Evolutionary conservation across 2,888 invertebrate genomes (phyloP).

Genomic region (Boloria euphrosyne): DNA sequence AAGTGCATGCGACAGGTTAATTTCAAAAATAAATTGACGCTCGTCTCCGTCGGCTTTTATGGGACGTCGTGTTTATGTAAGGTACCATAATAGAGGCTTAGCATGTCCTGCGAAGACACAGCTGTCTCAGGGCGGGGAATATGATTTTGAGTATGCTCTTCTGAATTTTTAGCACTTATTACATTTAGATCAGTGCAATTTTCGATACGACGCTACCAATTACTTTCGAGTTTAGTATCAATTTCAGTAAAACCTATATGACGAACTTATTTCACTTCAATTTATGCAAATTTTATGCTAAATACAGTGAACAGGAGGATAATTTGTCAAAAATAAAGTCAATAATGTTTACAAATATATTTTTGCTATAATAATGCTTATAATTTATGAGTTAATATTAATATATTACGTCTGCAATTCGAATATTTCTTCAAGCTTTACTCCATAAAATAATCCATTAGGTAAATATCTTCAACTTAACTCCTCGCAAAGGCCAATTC

Average conservation of each 20-base stretch:
- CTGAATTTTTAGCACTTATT: constrained; percentile 64
- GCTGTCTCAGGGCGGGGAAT: constrained; percentile 66
- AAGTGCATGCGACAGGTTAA: constrained; percentile 77
- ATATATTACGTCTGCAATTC: constrained; percentile 7
- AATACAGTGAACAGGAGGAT: background rate
- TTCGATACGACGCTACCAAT: constrained; percentile 36
- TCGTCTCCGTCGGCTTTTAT: constrained; percentile 58
- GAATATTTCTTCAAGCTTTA: constrained; percentile 14
- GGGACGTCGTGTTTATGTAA: constrained; percentile 60
- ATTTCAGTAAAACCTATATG: background rate
- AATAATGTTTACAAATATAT: background rate
- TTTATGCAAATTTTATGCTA: background rate
- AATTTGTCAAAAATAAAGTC: background rate
- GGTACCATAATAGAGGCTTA: constrained; percentile 66
- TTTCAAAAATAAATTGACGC: constrained; percentile 77
- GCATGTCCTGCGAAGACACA: constrained; percentile 59
- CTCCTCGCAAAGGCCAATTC: constrained; percentile 22
- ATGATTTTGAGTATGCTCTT: constrained; percentile 55
- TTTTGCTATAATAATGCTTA: constrained; percentile 1
- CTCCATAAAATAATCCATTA: constrained; percentile 21
- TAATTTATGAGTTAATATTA: constrained; percentile 13
- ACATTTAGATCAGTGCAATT: constrained; percentile 41
- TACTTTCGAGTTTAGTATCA: constrained; percentile 10
- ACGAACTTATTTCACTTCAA: background rate
- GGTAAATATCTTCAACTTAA: constrained; percentile 21